These are phyloP conservation scores for Bubo blakistoni DNA, from an alignment of 2,113 vertebrate genomes.

Conservation along the genomic window DNA sequence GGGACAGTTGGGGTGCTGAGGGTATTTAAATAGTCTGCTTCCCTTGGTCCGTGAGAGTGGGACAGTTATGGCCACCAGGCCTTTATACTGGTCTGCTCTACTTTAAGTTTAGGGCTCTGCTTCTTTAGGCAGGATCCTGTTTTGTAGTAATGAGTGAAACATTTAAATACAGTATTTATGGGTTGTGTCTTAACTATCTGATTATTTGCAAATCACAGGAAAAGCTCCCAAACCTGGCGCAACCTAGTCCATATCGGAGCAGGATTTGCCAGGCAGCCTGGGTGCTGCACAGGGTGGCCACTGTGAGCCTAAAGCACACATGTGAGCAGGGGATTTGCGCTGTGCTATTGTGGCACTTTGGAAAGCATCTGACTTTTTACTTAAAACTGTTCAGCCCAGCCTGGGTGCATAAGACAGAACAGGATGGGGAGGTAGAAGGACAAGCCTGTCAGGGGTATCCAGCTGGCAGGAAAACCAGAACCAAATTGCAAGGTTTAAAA, in stretches of 20 bases:
- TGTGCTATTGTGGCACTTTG: neutral
- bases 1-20: neutral
- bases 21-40: neutral
- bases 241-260: neutral
- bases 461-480: neutral
- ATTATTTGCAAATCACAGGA: neutral
- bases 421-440: neutral
- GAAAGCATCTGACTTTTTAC: neutral
- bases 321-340: neutral
- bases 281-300: neutral
- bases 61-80: neutral
- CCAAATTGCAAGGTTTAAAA: neutral
- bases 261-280: neutral
- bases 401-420: rapidly evolving
- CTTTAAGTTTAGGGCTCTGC: neutral
- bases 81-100: neutral
- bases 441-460: neutral
- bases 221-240: neutral
- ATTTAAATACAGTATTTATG: neutral
- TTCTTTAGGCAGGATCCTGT: neutral
- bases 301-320: neutral
- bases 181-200: neutral
- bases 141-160: neutral
- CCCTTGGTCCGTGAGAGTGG: neutral
- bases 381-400: no score